phyloP scores from a whole-genome alignment of 2,888 invertebrate species.

The Aleiodes alternator region DNA sequence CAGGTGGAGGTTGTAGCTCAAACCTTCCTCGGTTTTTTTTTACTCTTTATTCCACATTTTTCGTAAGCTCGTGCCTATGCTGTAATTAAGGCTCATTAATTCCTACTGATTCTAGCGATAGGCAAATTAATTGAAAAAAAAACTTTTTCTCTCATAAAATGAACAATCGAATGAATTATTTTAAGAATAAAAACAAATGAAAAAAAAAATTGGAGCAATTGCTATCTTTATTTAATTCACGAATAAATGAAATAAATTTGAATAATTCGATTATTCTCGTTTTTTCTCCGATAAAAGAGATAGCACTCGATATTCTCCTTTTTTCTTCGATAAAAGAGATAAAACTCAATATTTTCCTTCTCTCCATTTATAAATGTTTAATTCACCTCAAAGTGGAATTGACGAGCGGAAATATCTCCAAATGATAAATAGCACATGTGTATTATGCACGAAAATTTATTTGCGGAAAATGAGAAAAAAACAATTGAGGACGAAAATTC shows the following conservation, averaged over 20 bases:
- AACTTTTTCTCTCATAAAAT: background rate
- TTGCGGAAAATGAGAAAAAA: background rate
- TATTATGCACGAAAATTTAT: background rate
- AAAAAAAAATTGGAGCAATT: no score
- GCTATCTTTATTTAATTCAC: no score
- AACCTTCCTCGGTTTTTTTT: slow-evolving; percentile 16
- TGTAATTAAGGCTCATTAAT: slow-evolving; percentile 38
- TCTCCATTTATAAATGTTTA: background rate
- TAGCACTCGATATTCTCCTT: background rate
- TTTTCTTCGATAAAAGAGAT: background rate
- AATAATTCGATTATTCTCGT: no score
- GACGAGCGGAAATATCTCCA: background rate
- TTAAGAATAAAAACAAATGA: no score
- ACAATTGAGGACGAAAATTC: background rate
- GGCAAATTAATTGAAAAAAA: no score
- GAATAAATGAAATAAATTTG: no score
- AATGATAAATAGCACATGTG: background rate
- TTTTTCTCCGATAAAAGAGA: background rate
- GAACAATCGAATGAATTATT: slow-evolving; percentile 30
- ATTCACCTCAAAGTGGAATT: background rate
- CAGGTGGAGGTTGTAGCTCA: slow-evolving; percentile 16
- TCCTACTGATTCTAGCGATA: slow-evolving; percentile 29
- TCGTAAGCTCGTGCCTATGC: background rate
- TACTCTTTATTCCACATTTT: slow-evolving; percentile 46
- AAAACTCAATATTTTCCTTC: background rate